phyloP scores from a whole-genome alignment of 2,888 invertebrate genomes.

The Linnaemya tessellans region DNA sequence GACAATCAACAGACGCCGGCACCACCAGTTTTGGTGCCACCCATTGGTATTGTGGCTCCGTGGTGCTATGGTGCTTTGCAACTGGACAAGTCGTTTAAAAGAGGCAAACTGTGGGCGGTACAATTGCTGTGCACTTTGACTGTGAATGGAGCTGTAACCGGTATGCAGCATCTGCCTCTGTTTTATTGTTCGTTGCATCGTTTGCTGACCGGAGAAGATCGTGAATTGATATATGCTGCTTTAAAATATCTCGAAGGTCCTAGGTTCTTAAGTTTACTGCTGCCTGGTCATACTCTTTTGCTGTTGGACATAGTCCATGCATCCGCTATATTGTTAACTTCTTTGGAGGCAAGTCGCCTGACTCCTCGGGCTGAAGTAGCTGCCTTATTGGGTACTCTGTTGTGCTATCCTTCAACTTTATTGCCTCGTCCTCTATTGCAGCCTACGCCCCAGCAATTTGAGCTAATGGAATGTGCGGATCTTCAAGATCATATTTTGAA shows the following conservation, averaged over 20 bases:
- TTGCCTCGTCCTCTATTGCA: slow-evolving; percentile 84
- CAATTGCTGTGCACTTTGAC: slow-evolving; percentile 94
- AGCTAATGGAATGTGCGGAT: slow-evolving; percentile 83
- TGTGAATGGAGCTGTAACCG: slow-evolving; percentile 86
- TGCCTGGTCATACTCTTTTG: slow-evolving; percentile 94
- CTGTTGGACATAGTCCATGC: slow-evolving; percentile 95
- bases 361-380: slow-evolving; percentile 96
- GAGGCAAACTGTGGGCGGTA: slow-evolving; percentile 93
- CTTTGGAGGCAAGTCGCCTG: slow-evolving; percentile 88
- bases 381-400: slow-evolving; percentile 92
- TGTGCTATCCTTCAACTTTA: slow-evolving; percentile 90
- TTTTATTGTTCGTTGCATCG: slow-evolving; percentile 94
- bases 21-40: slow-evolving; percentile 90
- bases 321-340: slow-evolving; percentile 92
- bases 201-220: slow-evolving; percentile 87
- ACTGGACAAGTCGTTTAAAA: slow-evolving; percentile 88
- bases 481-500: slow-evolving; percentile 91
- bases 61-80: slow-evolving; percentile 97
- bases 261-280: slow-evolving; percentile 91
- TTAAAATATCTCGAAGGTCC: slow-evolving; percentile 93
- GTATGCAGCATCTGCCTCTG: slow-evolving; percentile 89
- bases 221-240: slow-evolving; percentile 90
- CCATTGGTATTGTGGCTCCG: slow-evolving; percentile 93
- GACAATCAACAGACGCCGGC: slow-evolving; percentile 91
- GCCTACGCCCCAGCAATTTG: slow-evolving; percentile 85